Conservation (phyloP, 2,797 vertebrate genomes). For the Gadopsis bispinosus region DNA sequence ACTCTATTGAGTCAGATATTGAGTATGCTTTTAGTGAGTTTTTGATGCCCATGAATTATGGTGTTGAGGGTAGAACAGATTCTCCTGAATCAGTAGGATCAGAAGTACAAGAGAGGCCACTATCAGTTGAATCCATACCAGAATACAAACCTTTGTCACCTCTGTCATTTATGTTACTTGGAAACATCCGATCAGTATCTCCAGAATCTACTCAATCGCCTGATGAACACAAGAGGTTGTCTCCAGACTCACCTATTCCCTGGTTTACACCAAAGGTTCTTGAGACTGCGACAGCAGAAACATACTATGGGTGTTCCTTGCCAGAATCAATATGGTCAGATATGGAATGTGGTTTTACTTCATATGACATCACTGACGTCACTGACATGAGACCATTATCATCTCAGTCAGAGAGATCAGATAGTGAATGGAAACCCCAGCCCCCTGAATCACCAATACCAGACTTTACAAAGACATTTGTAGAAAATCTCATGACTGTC, state of each 20-base stretch:
- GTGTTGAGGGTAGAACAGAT: slow-evolving; percentile 34
- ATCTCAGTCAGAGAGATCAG: slow-evolving; percentile 50
- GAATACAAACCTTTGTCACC: slow-evolving; percentile 55
- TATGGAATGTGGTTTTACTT: slow-evolving; percentile 21
- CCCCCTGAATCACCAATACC: slow-evolving; percentile 49
- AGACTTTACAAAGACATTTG: slow-evolving; percentile 36
- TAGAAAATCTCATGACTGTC: slow-evolving; percentile 15
- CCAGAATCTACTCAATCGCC: slow-evolving; percentile 46
- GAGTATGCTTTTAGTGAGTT: slow-evolving; percentile 62
- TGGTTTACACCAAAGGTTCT: slow-evolving; percentile 49
- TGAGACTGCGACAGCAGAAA: slow-evolving; percentile 22
- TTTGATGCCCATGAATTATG: slow-evolving; percentile 41
- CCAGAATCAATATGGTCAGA: slow-evolving; percentile 52
- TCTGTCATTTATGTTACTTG: slow-evolving; percentile 19
- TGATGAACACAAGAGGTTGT: slow-evolving; percentile 49
- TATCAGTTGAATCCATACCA: slow-evolving; percentile 49
- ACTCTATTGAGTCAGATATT: slow-evolving; percentile 66
- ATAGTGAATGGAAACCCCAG: slow-evolving; percentile 31
- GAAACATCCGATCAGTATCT: slow-evolving; percentile 46
- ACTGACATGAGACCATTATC: slow-evolving; percentile 37
- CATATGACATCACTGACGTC: slow-evolving; percentile 1
- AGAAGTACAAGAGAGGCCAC: slow-evolving; percentile 36
- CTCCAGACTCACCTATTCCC: slow-evolving; percentile 64
- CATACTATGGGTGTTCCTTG: slow-evolving; percentile 1
- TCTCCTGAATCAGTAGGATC: slow-evolving; percentile 58